Conservation (phyloP, 2,797 vertebrate species). For the Perdix hodgsoniae region DNA sequence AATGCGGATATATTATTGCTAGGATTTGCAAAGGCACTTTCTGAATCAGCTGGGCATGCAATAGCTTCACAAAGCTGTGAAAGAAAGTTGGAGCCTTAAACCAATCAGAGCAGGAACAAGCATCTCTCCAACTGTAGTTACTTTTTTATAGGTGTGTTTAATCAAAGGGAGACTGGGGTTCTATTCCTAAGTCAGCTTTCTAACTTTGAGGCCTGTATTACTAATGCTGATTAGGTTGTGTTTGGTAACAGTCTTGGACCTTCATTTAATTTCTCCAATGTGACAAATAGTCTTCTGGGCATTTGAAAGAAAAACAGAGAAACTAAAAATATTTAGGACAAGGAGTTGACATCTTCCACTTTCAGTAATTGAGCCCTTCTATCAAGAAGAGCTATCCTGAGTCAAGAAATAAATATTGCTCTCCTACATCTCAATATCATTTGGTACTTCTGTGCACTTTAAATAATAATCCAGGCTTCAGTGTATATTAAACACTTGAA, state of each 20-base stretch:
- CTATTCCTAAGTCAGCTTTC: neutral
- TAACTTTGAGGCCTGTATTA: neutral
- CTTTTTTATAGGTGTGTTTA: neutral
- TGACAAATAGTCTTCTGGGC: neutral
- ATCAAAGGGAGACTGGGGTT: neutral
- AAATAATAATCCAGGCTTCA: neutral
- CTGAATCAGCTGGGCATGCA: neutral
- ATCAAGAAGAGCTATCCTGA: neutral
- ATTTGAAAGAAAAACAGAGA: neutral
- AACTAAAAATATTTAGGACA: neutral
- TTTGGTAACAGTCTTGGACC: neutral
- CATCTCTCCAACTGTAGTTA: neutral
- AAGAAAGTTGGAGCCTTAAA: neutral
- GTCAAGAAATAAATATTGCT: neutral
- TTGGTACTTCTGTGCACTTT: neutral
- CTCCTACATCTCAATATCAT: neutral
- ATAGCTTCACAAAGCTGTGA: neutral
- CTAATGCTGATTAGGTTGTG: neutral
- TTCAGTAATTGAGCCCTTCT: neutral
- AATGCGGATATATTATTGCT: neutral
- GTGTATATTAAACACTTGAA: neutral
- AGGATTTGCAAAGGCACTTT: neutral
- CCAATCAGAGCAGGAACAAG: neutral
- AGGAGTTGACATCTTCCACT: neutral
- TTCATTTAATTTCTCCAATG: neutral